Conservation (phyloP, 2,113 vertebrate species). For the Isichthys henryi region DNA sequence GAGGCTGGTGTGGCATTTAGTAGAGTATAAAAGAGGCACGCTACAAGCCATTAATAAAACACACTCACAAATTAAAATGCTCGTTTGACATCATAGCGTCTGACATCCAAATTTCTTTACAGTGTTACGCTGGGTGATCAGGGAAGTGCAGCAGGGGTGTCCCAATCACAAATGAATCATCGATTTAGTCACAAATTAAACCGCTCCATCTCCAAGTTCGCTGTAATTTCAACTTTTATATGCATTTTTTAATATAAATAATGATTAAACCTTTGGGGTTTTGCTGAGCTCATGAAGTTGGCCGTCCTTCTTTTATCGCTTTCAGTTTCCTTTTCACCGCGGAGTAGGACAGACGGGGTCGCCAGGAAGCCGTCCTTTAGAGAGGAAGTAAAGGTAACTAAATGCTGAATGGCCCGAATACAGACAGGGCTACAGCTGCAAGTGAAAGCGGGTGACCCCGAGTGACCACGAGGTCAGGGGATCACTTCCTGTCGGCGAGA, state of each 20-base stretch:
- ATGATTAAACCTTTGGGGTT: background rate
- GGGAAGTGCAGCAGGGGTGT: background rate
- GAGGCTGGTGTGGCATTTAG: background rate
- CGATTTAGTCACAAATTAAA: background rate
- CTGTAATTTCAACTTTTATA: background rate
- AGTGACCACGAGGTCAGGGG: background rate
- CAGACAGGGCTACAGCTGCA: background rate
- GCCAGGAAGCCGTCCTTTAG: background rate
- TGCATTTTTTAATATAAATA: background rate
- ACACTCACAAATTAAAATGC: conserved; percentile 4
- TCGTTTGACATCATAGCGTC: background rate
- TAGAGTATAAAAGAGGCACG: conserved; percentile 1
- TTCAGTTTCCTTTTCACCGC: background rate
- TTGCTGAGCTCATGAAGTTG: background rate
- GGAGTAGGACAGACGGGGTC: no score
- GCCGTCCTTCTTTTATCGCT: background rate
- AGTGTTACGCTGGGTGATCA: background rate
- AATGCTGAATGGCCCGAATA: background rate
- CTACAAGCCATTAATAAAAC: background rate
- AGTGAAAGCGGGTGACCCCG: background rate
- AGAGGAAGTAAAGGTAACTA: background rate
- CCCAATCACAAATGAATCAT: background rate
- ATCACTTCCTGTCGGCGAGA: background rate
- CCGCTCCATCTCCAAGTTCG: background rate
- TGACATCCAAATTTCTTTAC: conserved; percentile 1